phyloP scores from a whole-genome alignment of 2,888 invertebrate genomes.

The Lissonota sp. region DNA sequence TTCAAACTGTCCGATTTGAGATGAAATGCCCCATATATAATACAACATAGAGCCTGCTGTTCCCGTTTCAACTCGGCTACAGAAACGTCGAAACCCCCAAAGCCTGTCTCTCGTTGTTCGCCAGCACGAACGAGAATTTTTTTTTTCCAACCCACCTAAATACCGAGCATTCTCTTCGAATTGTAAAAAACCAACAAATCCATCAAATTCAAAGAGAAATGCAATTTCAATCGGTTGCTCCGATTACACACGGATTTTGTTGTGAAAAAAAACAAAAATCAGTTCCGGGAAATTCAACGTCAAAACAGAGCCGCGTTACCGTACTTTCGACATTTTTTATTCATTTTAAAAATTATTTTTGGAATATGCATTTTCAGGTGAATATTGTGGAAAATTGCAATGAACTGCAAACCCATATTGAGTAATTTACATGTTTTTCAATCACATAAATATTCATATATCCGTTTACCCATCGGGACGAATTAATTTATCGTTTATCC shows the following conservation, averaged over 20 bases:
- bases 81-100: slow-evolving; percentile 41
- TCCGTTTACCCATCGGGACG: no score
- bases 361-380: no score
- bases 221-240: slow-evolving; percentile 44
- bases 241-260: slow-evolving; percentile 16
- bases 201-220: slow-evolving; percentile 30
- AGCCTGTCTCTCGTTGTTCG: slow-evolving; percentile 32
- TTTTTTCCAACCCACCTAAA: slow-evolving; percentile 4
- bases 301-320: no score
- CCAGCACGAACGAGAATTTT: slow-evolving; percentile 22
- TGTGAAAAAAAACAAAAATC: neutral
- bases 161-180: slow-evolving; percentile 30
- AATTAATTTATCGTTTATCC: no score
- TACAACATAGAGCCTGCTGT: neutral
- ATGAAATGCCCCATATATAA: neutral
- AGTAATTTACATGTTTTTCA: no score
- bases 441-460: no score
- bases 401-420: no score
- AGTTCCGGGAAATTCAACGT: no score
- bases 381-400: no score
- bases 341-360: no score
- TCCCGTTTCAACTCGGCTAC: slow-evolving; percentile 19
- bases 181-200: slow-evolving; percentile 19
- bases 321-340: no score
- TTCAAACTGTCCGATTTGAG: neutral